phyloP scores from a whole-genome alignment of 2,113 vertebrate species.

The Amphiprion percula region DNA sequence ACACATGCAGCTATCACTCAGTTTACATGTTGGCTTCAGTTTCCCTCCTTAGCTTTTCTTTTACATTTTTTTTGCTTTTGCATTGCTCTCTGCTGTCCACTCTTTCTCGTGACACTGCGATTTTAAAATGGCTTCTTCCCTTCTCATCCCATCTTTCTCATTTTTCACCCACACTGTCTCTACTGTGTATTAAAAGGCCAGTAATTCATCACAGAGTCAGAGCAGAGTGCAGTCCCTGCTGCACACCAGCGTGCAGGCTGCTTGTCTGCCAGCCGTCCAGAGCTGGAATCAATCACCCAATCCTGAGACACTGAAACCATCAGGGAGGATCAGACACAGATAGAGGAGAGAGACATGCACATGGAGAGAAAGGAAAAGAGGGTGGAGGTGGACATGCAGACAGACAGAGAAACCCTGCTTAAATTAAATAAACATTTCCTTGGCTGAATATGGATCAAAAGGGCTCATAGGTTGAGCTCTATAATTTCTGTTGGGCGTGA shows the following conservation, averaged over 20 bases:
- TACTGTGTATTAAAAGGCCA: slow-evolving; percentile 72
- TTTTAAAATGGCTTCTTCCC: slow-evolving; percentile 30
- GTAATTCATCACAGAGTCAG: slow-evolving; percentile 80
- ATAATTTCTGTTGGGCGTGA: slow-evolving; percentile 18
- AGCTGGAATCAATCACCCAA: slow-evolving; percentile 83
- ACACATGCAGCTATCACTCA: slow-evolving; percentile 28
- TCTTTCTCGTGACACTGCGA: slow-evolving; percentile 8
- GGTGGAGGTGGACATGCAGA: slow-evolving; percentile 36
- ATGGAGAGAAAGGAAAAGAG: slow-evolving; percentile 40
- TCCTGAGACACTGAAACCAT: slow-evolving; percentile 72
- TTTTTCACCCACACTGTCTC: slow-evolving; percentile 32
- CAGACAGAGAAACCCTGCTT: slow-evolving; percentile 24
- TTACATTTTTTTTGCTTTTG: neutral
- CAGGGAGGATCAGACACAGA: slow-evolving; percentile 60
- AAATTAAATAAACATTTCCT: slow-evolving; percentile 56
- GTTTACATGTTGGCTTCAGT: slow-evolving; percentile 24
- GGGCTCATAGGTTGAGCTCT: slow-evolving; percentile 13
- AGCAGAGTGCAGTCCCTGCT: slow-evolving; percentile 60
- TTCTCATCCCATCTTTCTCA: slow-evolving; percentile 33
- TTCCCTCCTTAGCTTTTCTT: neutral
- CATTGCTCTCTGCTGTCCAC: slow-evolving; percentile 9
- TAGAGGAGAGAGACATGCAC: slow-evolving; percentile 34
- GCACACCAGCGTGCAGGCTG: slow-evolving; percentile 59
- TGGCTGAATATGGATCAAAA: slow-evolving; percentile 38
- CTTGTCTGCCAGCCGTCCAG: slow-evolving; percentile 71